Conservation (phyloP, 2,113 vertebrate species). For the Aleadryas rufinucha region DNA sequence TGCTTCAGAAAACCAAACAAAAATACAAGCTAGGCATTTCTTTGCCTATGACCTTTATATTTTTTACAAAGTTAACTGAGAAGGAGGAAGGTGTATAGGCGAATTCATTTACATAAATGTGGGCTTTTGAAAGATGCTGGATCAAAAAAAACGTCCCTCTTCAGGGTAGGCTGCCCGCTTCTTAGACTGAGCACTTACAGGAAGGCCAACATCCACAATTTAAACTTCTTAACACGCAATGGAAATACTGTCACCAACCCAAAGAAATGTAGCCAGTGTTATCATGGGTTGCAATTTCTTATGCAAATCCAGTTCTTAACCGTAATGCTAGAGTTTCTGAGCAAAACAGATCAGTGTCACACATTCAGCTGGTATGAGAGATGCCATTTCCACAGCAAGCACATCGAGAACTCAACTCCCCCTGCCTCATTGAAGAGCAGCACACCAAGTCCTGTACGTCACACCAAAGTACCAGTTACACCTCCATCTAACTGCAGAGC, state of each 20-base stretch:
- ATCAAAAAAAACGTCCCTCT: background rate
- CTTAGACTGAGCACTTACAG: background rate
- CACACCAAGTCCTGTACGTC: background rate
- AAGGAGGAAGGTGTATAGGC: background rate
- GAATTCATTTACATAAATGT: constrained; percentile 5
- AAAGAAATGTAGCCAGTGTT: background rate
- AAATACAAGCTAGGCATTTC: constrained; percentile 18
- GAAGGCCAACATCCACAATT: background rate
- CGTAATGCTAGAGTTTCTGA: background rate
- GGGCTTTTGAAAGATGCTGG: background rate
- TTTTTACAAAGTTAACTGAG: background rate
- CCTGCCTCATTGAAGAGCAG: background rate
- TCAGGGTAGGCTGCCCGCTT: background rate
- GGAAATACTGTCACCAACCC: background rate
- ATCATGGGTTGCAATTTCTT: background rate
- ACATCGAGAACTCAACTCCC: fast-evolving
- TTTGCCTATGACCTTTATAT: constrained; percentile 13
- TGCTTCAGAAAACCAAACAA: background rate
- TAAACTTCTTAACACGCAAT: background rate
- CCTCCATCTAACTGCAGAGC: background rate
- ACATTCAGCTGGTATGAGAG: background rate
- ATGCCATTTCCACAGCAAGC: background rate
- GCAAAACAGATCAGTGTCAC: background rate
- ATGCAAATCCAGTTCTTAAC: background rate
- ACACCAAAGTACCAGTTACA: background rate